phyloP scores from a whole-genome alignment of 2,113 vertebrate species.

The Geothlypis trichas region DNA sequence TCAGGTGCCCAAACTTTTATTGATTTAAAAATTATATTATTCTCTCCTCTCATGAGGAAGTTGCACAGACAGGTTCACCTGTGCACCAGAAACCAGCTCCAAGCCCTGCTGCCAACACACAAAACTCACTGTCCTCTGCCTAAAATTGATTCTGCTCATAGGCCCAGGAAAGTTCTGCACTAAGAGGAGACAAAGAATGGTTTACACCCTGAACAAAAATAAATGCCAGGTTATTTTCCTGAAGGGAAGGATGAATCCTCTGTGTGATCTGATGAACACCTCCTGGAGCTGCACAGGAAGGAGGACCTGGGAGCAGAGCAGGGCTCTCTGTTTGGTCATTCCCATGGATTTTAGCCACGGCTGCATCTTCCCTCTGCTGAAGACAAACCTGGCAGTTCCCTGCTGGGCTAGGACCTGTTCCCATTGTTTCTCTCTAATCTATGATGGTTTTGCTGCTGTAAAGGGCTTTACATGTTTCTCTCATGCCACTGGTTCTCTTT shows the following conservation, averaged over 20 bases:
- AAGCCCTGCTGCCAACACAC: neutral
- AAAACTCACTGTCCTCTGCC: neutral
- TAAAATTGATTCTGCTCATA: neutral
- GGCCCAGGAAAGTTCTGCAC: neutral
- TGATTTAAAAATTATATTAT: neutral
- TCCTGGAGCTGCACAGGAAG: neutral
- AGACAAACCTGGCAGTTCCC: neutral
- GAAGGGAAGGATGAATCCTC: neutral
- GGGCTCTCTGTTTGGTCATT: neutral
- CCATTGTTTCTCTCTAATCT: neutral
- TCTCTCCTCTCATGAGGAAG: neutral
- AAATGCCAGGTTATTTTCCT: neutral
- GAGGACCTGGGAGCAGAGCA: neutral
- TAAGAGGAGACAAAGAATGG: neutral
- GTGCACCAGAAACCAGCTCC: neutral
- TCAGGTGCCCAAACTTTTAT: neutral
- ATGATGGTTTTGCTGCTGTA: neutral
- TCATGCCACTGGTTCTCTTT: neutral
- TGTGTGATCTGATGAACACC: neutral
- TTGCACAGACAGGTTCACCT: neutral
- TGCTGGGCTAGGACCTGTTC: neutral
- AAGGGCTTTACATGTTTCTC: neutral
- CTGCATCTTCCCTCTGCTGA: neutral
- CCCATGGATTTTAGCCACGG: neutral
- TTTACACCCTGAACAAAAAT: neutral